Evolutionary conservation across 2,888 invertebrate species (phyloP), one percentile per base, ranked within the genome.

Genomic region (Cosmia pyralina): DNA sequence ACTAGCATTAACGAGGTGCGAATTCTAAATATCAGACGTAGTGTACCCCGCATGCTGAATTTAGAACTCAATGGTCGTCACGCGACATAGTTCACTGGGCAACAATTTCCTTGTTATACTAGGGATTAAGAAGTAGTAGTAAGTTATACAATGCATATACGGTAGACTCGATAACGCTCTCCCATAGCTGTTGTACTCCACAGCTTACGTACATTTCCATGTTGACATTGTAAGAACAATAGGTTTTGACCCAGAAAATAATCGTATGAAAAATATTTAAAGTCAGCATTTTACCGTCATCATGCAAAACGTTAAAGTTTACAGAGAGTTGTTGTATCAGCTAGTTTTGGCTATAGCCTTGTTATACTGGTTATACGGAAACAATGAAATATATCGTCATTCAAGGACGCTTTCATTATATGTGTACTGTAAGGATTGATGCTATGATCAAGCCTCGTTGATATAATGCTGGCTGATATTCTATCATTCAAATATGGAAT

Each of bases 1-100:
- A 53, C 62, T 72, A 65, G 57, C 58, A 73, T 55, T 75, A 69
- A 75, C 10, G 68, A 72, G 48, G 59, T 68, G 67, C 48, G 41
- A 68, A 68, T 58, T 71, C 71, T 70, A 58, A 77, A 77, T 77
- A 79, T 70, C 52, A 38, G 44, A 58, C 34, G 57, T 58, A 67
- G n/a, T 60, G 22, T 72, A 22, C 55, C 69, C 68, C 66, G 69
- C 66, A 77, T 59, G 75, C 79, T 81, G 84, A 79, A 73, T 79
- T 71, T 77, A 81, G 69, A 65, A 63, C 19, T 19, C 77, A 81
- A 78, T 52, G 69, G 13, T 69, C 78, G 70, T 55, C 70, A 74
- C 57, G 75, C 59, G 58, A 80, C 75, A 48, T 48, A 60, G 69
- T 81, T 73, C 53, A 72, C 52, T n/a, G 13, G 64, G 57, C 53